A percentile compares a stretch with the other conserved stretches of the same genome.
Conservation (phyloP, 2,113 vertebrate species). For the Bos taurus region ARS-UCD2.0 NC_037357.1:111813501-111814000, state of each 20-base stretch:
- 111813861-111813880: background rate
- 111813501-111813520: background rate
- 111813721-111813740: background rate
- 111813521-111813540: background rate
- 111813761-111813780: background rate
- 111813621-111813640: background rate
- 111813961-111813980: background rate
- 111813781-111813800: background rate
- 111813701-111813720: background rate
- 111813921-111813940: background rate
- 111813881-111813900: background rate
- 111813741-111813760: background rate
- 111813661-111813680: background rate
- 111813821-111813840: background rate
- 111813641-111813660: background rate
- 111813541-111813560: background rate
- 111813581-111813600: background rate
- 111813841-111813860: background rate
- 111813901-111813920: background rate
- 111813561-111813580: background rate
- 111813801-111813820: background rate
- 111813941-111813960: background rate
- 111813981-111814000: background rate
- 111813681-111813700: background rate
- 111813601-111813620: background rate